Conservation (phyloP, 2,888 invertebrate genomes). For the Brenthis daphne region DNA sequence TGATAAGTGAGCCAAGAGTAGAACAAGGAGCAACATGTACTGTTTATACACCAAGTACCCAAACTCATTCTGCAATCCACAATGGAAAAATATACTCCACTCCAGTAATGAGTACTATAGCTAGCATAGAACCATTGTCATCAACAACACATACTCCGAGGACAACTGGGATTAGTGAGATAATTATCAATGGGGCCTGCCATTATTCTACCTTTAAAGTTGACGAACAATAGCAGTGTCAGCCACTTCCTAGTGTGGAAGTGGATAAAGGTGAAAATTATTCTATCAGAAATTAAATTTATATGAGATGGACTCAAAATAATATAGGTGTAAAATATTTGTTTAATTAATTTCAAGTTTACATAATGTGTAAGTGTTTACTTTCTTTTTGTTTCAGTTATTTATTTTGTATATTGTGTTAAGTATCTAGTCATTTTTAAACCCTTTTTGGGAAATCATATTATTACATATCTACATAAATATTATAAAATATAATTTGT, state of each 20-base stretch:
- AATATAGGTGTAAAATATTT: no score
- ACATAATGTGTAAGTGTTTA: no score
- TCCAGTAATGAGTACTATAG: constrained; percentile 57
- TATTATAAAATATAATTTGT: no score
- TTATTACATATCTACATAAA: no score
- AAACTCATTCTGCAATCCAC: constrained; percentile 52
- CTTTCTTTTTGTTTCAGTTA: no score
- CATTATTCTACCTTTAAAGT: constrained; percentile 75
- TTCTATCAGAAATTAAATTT: constrained; percentile 43
- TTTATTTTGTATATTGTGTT: no score
- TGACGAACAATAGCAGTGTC: constrained; percentile 70
- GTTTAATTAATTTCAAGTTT: no score
- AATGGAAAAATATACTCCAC: constrained; percentile 62
- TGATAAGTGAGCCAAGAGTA: constrained; percentile 65
- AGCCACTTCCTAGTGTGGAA: constrained; percentile 66
- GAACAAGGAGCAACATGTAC: constrained; percentile 56
- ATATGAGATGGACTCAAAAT: neutral
- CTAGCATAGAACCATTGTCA: constrained; percentile 64
- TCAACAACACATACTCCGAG: constrained; percentile 57
- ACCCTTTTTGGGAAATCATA: no score
- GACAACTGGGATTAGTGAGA: constrained; percentile 67
- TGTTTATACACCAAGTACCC: constrained; percentile 55
- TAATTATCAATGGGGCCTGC: constrained; percentile 69
- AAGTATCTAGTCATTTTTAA: no score
- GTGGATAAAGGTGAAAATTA: constrained; percentile 62